Conservation (phyloP, 1,140 invertebrate genomes). For the Nylanderia fulva region DNA sequence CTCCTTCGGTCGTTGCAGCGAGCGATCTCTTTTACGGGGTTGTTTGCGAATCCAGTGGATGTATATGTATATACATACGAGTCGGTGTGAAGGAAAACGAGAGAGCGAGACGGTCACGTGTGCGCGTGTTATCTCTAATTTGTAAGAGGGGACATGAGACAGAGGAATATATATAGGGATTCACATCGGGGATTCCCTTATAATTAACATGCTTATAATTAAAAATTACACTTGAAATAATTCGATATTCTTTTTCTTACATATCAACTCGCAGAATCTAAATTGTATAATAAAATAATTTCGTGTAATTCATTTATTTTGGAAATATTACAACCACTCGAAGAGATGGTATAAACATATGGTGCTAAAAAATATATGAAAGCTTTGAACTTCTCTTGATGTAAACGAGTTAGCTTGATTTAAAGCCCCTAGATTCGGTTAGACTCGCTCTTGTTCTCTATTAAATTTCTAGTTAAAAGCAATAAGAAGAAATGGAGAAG, state of each 20-base stretch:
- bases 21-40: conserved; percentile 70
- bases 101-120: conserved; percentile 45
- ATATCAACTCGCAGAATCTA: background rate
- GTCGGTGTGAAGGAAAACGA: conserved; percentile 45
- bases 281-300: background rate
- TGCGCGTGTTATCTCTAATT: conserved; percentile 51
- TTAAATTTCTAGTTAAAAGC: conserved; percentile 10
- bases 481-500: conserved; percentile 40
- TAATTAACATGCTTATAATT: conserved; percentile 24
- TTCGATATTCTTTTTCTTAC: background rate
- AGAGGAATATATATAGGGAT: conserved; percentile 17
- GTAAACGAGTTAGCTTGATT: background rate
- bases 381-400: background rate
- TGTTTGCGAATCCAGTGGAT: conserved; percentile 69
- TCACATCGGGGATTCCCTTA: background rate
- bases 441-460: background rate
- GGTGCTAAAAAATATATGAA: background rate
- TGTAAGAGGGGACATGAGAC: conserved; percentile 31
- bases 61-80: conserved; percentile 24
- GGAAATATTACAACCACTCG: background rate
- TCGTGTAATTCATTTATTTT: background rate
- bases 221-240: conserved; percentile 5
- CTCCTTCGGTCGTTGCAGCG: conserved; percentile 18
- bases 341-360: background rate
- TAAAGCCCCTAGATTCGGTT: background rate